Evolutionary conservation across 2,113 vertebrate genomes (phyloP).

Genomic region (Anguilla rostrata): DNA sequence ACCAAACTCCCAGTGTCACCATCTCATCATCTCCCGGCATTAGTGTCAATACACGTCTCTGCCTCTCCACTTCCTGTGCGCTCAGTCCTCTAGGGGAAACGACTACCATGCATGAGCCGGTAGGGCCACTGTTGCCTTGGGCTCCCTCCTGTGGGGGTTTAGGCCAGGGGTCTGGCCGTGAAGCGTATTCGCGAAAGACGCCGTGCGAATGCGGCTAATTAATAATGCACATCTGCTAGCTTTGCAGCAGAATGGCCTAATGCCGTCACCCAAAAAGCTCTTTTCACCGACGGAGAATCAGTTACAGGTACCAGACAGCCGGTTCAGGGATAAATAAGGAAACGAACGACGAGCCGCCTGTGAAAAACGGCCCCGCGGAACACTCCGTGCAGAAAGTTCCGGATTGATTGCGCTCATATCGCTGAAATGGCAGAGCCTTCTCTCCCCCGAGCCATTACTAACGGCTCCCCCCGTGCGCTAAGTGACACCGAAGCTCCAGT

Average conservation of each 20-base stretch:
- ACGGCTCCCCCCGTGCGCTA: not conserved
- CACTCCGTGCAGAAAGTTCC: not conserved
- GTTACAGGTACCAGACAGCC: not conserved
- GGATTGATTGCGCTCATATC: not conserved
- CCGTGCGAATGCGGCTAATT: slow-evolving; percentile 33
- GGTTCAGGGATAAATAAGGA: not conserved
- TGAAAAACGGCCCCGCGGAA: not conserved
- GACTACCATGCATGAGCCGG: no score
- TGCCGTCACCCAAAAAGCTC: not conserved
- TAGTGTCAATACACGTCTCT: no score
- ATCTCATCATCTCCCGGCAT: no score
- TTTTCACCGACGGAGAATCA: not conserved
- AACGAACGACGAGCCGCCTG: not conserved
- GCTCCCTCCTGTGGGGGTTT: no score
- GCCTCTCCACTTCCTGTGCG: no score
- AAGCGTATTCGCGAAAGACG: no score
- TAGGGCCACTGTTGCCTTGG: no score
- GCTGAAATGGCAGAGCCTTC: not conserved
- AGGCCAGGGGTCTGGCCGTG: no score
- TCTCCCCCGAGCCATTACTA: not conserved
- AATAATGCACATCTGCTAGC: not conserved
- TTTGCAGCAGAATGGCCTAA: not conserved
- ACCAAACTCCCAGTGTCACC: no score
- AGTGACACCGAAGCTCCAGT: not conserved
- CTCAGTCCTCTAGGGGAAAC: no score